A percentile compares a stretch with the other conserved stretches of the same genome.
These are phyloP conservation scores for Cettia cetti DNA, from an alignment of 2,113 vertebrate genomes.

Conservation along the genomic window DNA sequence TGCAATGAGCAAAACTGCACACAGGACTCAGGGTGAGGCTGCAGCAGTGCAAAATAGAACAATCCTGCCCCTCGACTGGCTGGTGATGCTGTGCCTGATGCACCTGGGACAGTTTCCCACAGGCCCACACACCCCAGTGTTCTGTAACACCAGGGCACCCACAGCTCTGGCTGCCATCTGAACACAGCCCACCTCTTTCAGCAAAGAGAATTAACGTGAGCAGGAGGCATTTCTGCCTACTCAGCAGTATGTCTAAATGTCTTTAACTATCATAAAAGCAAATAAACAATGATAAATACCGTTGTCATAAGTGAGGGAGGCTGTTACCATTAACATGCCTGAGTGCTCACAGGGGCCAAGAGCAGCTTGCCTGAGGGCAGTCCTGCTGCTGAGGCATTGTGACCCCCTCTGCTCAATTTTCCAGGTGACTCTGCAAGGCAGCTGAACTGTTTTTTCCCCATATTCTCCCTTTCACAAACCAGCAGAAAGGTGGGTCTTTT, in stretches of 20 bases:
- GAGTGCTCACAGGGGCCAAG: not conserved
- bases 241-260: not conserved
- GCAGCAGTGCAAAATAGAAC: not conserved
- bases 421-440: not conserved
- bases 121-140: accelerated
- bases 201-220: accelerated
- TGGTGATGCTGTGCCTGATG: not conserved
- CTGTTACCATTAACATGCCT: not conserved
- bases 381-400: not conserved
- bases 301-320: not conserved
- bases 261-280: not conserved
- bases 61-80: accelerated
- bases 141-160: not conserved
- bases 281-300: not conserved
- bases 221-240: not conserved
- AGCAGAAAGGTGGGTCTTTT: not conserved
- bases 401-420: not conserved
- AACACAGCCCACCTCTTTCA: not conserved
- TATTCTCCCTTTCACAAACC: not conserved
- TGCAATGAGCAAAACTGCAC: not conserved
- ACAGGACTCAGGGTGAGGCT: not conserved
- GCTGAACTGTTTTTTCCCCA: not conserved
- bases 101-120: not conserved
- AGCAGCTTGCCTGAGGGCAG: accelerated
- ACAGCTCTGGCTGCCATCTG: not conserved